Conservation (phyloP, 2,797 vertebrate genomes). For the Mormyrus proboscirostris region DNA sequence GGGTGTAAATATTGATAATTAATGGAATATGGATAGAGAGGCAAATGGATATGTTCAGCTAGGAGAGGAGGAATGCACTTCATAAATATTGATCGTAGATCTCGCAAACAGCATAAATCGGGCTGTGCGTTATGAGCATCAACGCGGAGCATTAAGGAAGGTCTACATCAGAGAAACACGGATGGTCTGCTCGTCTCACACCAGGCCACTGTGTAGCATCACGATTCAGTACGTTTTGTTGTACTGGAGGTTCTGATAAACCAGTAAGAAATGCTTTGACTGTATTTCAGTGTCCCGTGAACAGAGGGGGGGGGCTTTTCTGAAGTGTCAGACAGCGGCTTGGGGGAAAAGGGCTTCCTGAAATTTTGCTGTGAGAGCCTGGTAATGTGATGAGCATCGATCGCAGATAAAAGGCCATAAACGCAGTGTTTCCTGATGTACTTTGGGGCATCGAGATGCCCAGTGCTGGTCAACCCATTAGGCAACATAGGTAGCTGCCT, state of each 20-base stretch:
- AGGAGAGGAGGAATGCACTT: constrained; percentile 40
- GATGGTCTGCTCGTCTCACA: background rate
- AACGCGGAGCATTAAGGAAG: background rate
- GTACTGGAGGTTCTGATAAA: background rate
- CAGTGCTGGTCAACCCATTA: background rate
- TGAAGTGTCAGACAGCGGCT: background rate
- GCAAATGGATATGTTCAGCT: constrained; percentile 10
- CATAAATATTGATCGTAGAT: constrained; percentile 58
- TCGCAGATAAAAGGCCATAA: background rate
- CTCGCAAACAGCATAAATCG: constrained; percentile 32
- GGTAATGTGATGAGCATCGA: constrained; percentile 1
- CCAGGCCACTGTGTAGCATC: background rate
- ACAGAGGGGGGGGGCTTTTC: background rate
- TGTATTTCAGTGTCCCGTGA: background rate
- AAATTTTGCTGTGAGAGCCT: background rate
- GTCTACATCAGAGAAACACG: background rate
- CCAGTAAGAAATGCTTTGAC: background rate
- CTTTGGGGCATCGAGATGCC: constrained; percentile 16
- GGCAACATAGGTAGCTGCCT: background rate
- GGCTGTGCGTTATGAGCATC: constrained; percentile 21
- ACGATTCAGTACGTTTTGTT: background rate
- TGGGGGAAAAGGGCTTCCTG: background rate
- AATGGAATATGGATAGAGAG: background rate
- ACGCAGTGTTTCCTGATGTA: background rate
- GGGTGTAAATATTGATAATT: constrained; percentile 15